Evolutionary conservation across 2,113 vertebrate species (phyloP), one percentile per base, ranked within the genome.

Genomic region (Siphamia tubifer): DNA sequence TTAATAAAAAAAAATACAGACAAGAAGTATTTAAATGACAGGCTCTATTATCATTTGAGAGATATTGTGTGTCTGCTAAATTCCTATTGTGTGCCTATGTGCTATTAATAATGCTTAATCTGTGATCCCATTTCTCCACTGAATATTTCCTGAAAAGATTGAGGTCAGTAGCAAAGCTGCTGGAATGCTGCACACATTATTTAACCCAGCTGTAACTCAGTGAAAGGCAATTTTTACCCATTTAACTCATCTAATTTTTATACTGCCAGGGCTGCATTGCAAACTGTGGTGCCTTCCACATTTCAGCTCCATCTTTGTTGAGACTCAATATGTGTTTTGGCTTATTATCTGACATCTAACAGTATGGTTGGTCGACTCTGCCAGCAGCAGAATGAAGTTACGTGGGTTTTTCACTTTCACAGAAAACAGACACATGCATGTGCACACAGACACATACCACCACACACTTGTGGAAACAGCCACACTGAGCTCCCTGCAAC

Each of bases 131-230:
- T 78, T 83, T 68, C 65, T 71, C 62, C 20, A 43, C 68, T 67
- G 17, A 69, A 74, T 64, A 65, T 84, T 89, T 89, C 80, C 82
- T 82, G 71, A 82, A 87, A 81, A 81, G 83, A 85, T 81, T 82
- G 65, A 82, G 81, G 83, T 83, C 78, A 85, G 17, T 28, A 24
- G 79, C 63, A 82, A 83, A 84, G 71, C 77, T 81, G 42, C 32
- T 51, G 62, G 63, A 85, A 84, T 79, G 58, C 62, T 61, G 39
- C 28, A 51, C 23, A n/a, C n/a, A 71, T 75, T 82, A 86, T 55
- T 74, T 64, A 86, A 77, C 64, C 28, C 27, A 52, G 58, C 36
- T 65, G 76, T 75, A 73, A 47, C 43, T 67, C 58, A 58, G 74
- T 49, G 54, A 67, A 72, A 78, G 27, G 35, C 10, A 34, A 52